A percentile compares a stretch with the other conserved stretches of the same genome.
Conservation (phyloP, 2,888 invertebrate genomes). For the Lapara coniferarum region DNA sequence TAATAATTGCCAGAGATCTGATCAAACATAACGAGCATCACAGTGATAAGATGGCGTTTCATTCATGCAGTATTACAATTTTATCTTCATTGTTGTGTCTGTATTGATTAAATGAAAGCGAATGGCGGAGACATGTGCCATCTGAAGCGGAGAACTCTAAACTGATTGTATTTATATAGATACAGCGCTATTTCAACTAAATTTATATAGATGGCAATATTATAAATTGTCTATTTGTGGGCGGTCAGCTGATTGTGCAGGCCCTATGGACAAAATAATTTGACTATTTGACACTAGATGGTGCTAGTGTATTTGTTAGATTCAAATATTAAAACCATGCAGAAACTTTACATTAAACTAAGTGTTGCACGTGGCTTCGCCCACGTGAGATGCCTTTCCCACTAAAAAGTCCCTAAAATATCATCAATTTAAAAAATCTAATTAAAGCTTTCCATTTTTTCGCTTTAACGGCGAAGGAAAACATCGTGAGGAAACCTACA, state of each 20-base stretch:
- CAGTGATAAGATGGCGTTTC: conserved; percentile 1
- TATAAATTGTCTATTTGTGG: background rate
- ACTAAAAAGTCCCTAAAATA: no score
- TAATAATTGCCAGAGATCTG: conserved; percentile 1
- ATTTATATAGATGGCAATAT: background rate
- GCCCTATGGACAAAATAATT: background rate
- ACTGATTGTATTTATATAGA: background rate
- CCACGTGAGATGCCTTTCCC: no score
- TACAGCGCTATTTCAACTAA: no score
- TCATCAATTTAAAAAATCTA: no score
- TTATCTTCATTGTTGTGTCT: conserved; percentile 18
- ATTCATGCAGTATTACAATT: conserved; percentile 17
- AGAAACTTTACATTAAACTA: no score
- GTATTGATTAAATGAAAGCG: conserved; percentile 20
- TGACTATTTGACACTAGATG: background rate
- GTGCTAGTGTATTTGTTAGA: background rate
- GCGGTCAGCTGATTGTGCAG: background rate
- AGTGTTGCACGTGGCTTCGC: no score
- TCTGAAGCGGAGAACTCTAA: background rate
- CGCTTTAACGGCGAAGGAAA: no score
- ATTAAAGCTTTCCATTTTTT: no score
- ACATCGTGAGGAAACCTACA: no score
- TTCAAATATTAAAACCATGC: no score
- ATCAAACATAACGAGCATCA: conserved; percentile 1
- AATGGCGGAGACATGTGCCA: background rate